Evolutionary conservation across 2,888 invertebrate genomes (phyloP), one percentile per base, ranked within the genome.

Genomic region (Ophioninae sp.): DNA sequence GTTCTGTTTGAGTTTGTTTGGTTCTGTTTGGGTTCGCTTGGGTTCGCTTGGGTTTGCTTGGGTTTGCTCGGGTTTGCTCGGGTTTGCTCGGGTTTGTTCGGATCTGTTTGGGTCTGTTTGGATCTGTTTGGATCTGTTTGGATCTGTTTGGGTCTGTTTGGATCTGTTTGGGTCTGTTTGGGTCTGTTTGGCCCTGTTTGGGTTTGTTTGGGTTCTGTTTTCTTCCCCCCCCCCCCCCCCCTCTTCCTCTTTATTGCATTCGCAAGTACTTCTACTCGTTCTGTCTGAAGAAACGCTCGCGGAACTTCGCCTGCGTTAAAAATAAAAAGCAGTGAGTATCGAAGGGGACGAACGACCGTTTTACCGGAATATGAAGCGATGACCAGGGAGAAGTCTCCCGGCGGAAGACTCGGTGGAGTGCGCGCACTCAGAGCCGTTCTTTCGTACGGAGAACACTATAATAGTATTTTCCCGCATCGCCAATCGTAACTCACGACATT

Each of bases 401-500:
- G 64, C 88, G n/a, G 44, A 64, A 64, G 63, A 74, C 85, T 74
- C 73, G 51, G 6, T 51, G 17, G 51, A 51, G 6, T 75, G 75
- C 89, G 89, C 89, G 89, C 86, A 90, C 85, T 90, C 86, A 73
- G 85, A 84, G 80, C 85, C 80, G 87, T 69, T 87, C 82, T 86
- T 86, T 87, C 87, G 86, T 85, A 78, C 79, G 85, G 85, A 82
- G 79, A 85, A 85, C 86, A 86, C 85, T 87, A 78, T 84, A 76
- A 78, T 84, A 76, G 71, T 65, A 83, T 74, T 74, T 51, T 59
- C 85, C 79, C 68, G 80, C 44, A 44, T 37, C 13, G 0, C 20
- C 23, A 64, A 64, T 37, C 10, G 6, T 2, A 13, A 3, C 9
- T 10, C 20, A 3, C 22, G 51, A 68, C 10, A 17, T 22, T 23